These are phyloP conservation scores for Crocodylus rhombifer DNA, from an alignment of 2,797 vertebrate genomes.

Conservation along the genomic window DNA sequence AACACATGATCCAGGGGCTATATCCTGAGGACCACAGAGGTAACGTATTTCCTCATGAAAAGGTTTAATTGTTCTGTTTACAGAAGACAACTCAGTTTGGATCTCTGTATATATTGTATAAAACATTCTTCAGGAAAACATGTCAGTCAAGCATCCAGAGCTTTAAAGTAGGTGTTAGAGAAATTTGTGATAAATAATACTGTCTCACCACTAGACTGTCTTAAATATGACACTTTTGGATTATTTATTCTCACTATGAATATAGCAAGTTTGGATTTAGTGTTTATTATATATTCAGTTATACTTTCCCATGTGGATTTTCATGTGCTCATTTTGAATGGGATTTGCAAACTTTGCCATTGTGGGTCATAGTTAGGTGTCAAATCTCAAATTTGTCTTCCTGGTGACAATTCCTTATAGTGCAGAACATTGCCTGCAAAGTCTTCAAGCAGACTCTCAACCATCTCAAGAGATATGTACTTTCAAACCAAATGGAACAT, in stretches of 20 bases:
- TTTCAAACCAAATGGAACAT: too few species aligned
- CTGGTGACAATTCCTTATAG: not conserved
- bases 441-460: not conserved
- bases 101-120: not conserved
- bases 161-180: not conserved
- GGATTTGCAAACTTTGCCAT: too few species aligned
- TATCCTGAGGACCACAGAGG: not conserved
- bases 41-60: fast-evolving
- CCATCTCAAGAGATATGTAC: not conserved
- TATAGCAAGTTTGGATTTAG: not conserved
- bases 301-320: too few species aligned
- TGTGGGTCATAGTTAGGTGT: too few species aligned
- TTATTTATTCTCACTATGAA: not conserved
- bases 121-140: not conserved
- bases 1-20: not conserved
- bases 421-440: fast-evolving
- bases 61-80: not conserved
- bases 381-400: not conserved
- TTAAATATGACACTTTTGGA: not conserved
- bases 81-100: not conserved
- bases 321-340: too few species aligned
- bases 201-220: not conserved
- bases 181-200: not conserved
- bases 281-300: too few species aligned
- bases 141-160: not conserved